Base-by-base conservation (phyloP, 1,140 invertebrate genomes). In the Microplitis mediator region DNA sequence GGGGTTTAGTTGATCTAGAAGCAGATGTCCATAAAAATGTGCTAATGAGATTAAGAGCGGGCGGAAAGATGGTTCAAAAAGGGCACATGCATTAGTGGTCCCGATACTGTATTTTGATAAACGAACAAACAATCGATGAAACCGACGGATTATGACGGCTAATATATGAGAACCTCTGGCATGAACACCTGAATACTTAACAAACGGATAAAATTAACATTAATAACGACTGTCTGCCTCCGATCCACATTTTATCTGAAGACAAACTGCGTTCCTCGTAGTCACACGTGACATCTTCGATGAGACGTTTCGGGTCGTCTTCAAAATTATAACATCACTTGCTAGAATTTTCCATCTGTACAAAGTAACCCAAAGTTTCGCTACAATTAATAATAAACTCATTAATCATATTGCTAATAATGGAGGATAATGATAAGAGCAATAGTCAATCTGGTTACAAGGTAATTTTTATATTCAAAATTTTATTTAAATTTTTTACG, bases 131-230 rank as follows among this genome's bases (percentile, higher is more conserved):
- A 69, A 73, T 73, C 60, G 71, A 62, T 39, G 39, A 73, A 32
- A 52, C 61, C 56, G 31, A 68, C 60, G 61, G 60, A 67, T 64
- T 72, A n/a, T 32, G 23, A 34, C 14, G 69, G 34, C 11, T 45
- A 31, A 34, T 72, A 72, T 32, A 72, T 85, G 85, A 84, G 85
- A 82, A 77, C 80, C 86, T 67, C 84, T 86, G 82, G 35, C 56
- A 45, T 74, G 83, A 86, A 87, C 86, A 87, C 86, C 85, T 87
- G 86, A 87, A 87, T 86, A 86, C 86, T 86, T 86, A 86, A 86
- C 85, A 86, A 87, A 86, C 80, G 86, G 82, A 86, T 86, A 85
- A 86, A 86, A 86, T 86, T 84, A 85, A 85, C 85, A 87, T 86
- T 86, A 87, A 86, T 86, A 86, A 86, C 82, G 80, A 83, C 79